Base-by-base conservation (phyloP, 1,140 invertebrate genomes). In the Drosophila micromelanica region DNA sequence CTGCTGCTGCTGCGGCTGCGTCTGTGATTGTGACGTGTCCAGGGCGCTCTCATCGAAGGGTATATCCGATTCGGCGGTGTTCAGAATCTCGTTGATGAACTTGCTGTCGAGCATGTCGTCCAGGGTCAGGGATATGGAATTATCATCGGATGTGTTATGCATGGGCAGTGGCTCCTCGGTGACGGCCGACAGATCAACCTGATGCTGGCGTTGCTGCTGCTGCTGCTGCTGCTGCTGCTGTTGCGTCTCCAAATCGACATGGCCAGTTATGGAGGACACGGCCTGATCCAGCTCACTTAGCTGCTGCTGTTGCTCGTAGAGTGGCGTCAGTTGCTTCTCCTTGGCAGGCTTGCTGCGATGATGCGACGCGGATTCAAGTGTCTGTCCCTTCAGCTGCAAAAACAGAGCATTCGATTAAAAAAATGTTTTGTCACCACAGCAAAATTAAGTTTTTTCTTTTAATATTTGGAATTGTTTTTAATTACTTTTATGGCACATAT, bases 91-190 rank as follows among this genome's bases (percentile, higher is more conserved):
- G 37, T 91, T 91, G 46, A 91, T 91, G 8, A 91, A 77, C 68
- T 91, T 91, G 63, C 90, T 90, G 59, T 91, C 90, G 20, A 91
- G 74, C 86, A 91, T 84, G 12, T 90, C 90, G 35, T 91, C 90
- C 9, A 91, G 64, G 0, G 80, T 91, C n/a, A 90, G 61, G 2
- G 84, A 89, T 55, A 91, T 91, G 46, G 90, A 91, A 69, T 90
- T 91, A 15, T 91, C 90, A 55, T 90, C 84, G 62, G 85, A 87
- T 46, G 85, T 75, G 12, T 80, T 91, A 7, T 85, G 84, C 76
- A 89, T 43, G 1, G 76, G 85, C 70, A 91, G 67, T 52, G 80
- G 65, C 4, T 73, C 85, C n/a, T 91, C 90, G 2, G 52, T 30
- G 5, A 54, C 75, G 4, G 35, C 59, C 0, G 72, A 63, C 3